Evolutionary conservation across 2,797 vertebrate genomes (phyloP).

Genomic region (Gambusia yucatana): DNA sequence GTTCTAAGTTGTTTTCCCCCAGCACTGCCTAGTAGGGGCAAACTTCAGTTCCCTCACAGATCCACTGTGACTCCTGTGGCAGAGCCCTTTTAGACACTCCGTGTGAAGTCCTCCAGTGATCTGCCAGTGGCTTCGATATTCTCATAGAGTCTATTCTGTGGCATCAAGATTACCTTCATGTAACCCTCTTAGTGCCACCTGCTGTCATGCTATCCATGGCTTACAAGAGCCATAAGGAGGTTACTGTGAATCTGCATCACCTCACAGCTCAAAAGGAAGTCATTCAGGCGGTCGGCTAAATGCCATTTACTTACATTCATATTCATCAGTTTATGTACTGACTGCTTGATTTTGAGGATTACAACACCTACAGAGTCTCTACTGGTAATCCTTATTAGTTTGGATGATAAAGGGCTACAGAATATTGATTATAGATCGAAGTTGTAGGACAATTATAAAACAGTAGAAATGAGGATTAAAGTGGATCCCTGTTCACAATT

Average conservation of each 20-base stretch:
- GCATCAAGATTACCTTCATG: slow-evolving; percentile 70
- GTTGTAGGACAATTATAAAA: not conserved
- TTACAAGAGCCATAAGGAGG: slow-evolving; percentile 71
- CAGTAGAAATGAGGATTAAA: not conserved
- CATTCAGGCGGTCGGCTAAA: slow-evolving; percentile 52
- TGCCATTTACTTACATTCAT: not conserved
- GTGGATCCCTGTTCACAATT: not conserved
- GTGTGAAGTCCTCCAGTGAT: slow-evolving; percentile 26
- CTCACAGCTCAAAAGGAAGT: slow-evolving; percentile 42
- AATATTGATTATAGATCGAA: not conserved
- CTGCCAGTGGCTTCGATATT: slow-evolving; percentile 19
- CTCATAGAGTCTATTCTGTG: slow-evolving; percentile 47
- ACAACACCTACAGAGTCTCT: not conserved
- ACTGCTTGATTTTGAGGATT: not conserved
- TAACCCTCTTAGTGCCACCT: slow-evolving; percentile 78
- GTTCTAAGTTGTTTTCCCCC: slow-evolving; percentile 8
- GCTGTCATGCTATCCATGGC: slow-evolving; percentile 71
- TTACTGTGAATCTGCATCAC: slow-evolving; percentile 69
- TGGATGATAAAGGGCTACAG: not conserved
- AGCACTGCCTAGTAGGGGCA: not conserved
- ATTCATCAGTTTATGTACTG: not conserved
- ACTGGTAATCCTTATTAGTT: not conserved
- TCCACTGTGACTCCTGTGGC: slow-evolving; percentile 5
- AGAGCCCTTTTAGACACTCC: slow-evolving; percentile 13
- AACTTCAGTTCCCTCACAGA: slow-evolving; percentile 5